phyloP scores from a whole-genome alignment of 2,113 vertebrate species.

The Hippocampus zosterae region DNA sequence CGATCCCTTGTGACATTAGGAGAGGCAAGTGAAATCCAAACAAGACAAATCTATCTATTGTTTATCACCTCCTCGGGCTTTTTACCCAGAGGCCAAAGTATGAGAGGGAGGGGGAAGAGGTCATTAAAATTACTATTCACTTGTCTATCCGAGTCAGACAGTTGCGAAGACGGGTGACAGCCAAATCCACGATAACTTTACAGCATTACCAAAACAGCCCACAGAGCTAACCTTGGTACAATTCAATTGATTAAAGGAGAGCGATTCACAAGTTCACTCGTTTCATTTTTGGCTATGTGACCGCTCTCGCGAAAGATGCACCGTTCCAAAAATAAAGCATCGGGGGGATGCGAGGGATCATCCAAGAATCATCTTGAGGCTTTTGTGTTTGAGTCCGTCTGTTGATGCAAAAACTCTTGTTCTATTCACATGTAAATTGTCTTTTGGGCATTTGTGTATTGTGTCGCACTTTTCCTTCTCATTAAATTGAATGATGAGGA shows the following conservation, averaged over 20 bases:
- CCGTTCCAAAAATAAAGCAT: constrained; percentile 87
- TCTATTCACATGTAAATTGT: background rate
- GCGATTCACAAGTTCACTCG: constrained; percentile 83
- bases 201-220: constrained; percentile 70
- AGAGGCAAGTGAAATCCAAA: constrained; percentile 54
- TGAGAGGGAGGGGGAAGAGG: constrained; percentile 66
- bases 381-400: constrained; percentile 50
- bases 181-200: constrained; percentile 68
- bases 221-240: constrained; percentile 70
- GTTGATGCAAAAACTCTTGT: background rate
- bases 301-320: constrained; percentile 94
- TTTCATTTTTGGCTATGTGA: constrained; percentile 98
- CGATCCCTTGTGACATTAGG: constrained; percentile 54
- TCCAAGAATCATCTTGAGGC: constrained; percentile 62
- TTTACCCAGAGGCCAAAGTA: constrained; percentile 64
- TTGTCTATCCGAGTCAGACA: constrained; percentile 63
- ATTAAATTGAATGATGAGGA: too few relatives aligned
- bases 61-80: constrained; percentile 69
- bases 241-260: constrained; percentile 64
- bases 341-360: constrained; percentile 66
- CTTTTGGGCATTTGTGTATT: background rate
- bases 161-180: constrained; percentile 64
- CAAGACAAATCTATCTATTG: constrained; percentile 72
- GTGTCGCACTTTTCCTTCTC: background rate
- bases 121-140: constrained; percentile 69